Evolutionary conservation across 1,140 invertebrate species (phyloP).

Genomic region (Macrostomum lignano): DNA sequence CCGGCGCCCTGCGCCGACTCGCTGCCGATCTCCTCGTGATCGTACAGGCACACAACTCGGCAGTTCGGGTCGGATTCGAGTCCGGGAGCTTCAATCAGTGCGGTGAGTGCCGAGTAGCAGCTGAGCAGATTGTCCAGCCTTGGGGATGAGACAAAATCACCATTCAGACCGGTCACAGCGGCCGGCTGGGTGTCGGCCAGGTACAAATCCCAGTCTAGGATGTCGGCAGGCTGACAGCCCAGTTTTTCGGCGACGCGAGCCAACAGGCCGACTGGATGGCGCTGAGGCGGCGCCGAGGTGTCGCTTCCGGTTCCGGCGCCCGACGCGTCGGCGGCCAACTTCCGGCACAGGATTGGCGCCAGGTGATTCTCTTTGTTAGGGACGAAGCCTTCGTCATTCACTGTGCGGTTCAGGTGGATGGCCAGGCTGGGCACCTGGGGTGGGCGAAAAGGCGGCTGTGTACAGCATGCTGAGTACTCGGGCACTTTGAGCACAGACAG

Average conservation of each 20-base stretch:
- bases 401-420: slow-evolving; percentile 29
- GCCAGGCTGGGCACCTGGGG: slow-evolving; percentile 28
- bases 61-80: slow-evolving; percentile 21
- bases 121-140: slow-evolving; percentile 31
- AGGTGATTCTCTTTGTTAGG: slow-evolving; percentile 31
- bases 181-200: slow-evolving; percentile 29
- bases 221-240: slow-evolving; percentile 19
- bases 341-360: slow-evolving; percentile 5
- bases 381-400: slow-evolving; percentile 27
- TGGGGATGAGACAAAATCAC: slow-evolving; percentile 32
- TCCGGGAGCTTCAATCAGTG: slow-evolving; percentile 7
- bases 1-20: slow-evolving; percentile 25
- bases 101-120: slow-evolving; percentile 15
- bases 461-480: too few relatives aligned
- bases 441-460: too few relatives aligned
- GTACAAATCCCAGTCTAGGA: slow-evolving; percentile 31
- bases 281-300: slow-evolving; percentile 22
- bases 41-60: slow-evolving; percentile 29
- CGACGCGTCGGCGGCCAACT: too few relatives aligned
- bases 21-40: slow-evolving; percentile 31
- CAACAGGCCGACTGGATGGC: slow-evolving; percentile 20
- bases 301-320: too few relatives aligned
- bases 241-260: slow-evolving; percentile 23
- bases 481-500: too few relatives aligned
- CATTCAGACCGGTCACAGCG: slow-evolving; percentile 25